phyloP scores from a whole-genome alignment of 92 coral and sea anemone genomes.

The Epizoanthus fatuus region DNA sequence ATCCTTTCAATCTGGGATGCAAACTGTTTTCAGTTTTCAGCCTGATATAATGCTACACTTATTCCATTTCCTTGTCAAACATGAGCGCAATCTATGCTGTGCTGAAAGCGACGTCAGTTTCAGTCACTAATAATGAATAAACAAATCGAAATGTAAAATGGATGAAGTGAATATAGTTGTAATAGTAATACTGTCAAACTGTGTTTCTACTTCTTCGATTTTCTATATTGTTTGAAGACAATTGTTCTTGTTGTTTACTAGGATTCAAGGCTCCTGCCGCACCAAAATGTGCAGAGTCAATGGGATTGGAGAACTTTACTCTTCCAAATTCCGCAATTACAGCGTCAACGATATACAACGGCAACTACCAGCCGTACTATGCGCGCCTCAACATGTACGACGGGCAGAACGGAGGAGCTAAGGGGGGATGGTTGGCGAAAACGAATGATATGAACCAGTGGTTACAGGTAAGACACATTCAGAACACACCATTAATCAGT shows the following conservation, averaged over 20 bases:
- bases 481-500: no score
- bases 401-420: background rate
- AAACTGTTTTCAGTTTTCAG: no score
- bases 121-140: no score
- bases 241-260: background rate
- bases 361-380: background rate
- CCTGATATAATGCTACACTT: no score
- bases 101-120: no score
- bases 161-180: background rate
- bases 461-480: slow-evolving; percentile 10
- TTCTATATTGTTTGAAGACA: background rate
- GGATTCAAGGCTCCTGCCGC: slow-evolving; percentile 11
- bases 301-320: slow-evolving; percentile 39
- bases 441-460: slow-evolving; percentile 31
- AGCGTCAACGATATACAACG: background rate
- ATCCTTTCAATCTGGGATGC: no score
- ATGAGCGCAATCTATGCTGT: no score
- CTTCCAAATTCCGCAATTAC: slow-evolving; percentile 28
- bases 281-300: background rate
- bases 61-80: no score
- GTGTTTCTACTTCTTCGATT: background rate
- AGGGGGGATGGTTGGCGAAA: background rate
- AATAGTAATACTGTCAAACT: background rate
- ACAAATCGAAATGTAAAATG: no score
- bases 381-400: slow-evolving; percentile 2